phyloP scores from a whole-genome alignment of 2,113 vertebrate species.

The Eubucco bourcierii region DNA sequence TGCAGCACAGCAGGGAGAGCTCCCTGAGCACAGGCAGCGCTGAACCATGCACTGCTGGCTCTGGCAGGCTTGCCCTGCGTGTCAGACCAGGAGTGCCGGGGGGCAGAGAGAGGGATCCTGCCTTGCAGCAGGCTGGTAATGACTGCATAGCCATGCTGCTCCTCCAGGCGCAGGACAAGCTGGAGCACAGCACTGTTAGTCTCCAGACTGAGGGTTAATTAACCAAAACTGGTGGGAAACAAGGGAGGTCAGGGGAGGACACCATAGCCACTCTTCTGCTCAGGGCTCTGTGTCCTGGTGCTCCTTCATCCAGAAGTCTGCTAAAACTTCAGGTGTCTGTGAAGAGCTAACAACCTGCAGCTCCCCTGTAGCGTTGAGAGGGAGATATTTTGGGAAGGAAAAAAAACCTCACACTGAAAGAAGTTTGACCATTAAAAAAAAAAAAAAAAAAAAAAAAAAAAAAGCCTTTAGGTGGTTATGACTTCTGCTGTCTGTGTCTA shows the following conservation, averaged over 20 bases:
- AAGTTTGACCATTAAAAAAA: not conserved
- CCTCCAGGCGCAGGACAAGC: not conserved
- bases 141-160: not conserved
- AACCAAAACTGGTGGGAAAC: not conserved
- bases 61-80: not conserved
- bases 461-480: not conserved
- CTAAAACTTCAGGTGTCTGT: not conserved
- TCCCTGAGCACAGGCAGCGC: not conserved
- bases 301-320: not conserved
- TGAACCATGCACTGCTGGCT: not conserved
- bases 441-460: not conserved
- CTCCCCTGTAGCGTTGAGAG: not conserved
- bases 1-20: not conserved
- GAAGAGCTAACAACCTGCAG: not conserved
- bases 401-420: not conserved
- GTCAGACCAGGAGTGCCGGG: rapidly evolving
- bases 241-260: not conserved
- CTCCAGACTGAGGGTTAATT: not conserved
- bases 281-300: not conserved
- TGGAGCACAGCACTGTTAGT: not conserved
- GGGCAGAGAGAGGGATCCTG: not conserved
- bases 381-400: not conserved
- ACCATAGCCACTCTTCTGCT: not conserved
- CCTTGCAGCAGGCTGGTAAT: not conserved
- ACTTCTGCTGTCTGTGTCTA: not conserved